Evolutionary conservation across 2,888 invertebrate genomes (phyloP).

Genomic region (Odontomyia ornata): DNA sequence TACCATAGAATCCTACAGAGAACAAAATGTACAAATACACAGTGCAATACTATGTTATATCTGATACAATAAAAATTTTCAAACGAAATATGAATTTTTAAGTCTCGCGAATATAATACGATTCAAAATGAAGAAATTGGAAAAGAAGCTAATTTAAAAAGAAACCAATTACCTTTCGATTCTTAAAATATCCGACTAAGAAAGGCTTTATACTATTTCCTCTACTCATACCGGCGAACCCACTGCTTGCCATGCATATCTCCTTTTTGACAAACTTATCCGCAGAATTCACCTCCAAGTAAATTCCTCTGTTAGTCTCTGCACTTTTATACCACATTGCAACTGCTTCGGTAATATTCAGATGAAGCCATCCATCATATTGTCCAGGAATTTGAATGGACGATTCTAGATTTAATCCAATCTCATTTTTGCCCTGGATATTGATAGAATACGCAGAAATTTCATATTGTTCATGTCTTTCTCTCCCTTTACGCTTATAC

Average conservation of each 20-base stretch:
- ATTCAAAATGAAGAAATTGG: too few relatives aligned
- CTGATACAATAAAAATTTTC: too few relatives aligned
- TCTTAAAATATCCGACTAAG: conserved; percentile 89
- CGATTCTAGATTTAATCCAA: conserved; percentile 73
- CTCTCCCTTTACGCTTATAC: conserved; percentile 66
- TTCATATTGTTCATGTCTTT: conserved; percentile 57
- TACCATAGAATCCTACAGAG: too few relatives aligned
- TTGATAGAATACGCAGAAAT: conserved; percentile 60
- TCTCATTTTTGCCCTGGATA: conserved; percentile 67
- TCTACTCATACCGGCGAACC: conserved; percentile 79
- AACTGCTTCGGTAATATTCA: conserved; percentile 83
- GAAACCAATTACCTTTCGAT: conserved; percentile 69
- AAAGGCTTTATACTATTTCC: conserved; percentile 89
- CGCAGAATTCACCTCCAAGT: conserved; percentile 78
- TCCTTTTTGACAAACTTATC: conserved; percentile 77
- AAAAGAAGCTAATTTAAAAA: too few relatives aligned
- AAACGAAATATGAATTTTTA: too few relatives aligned
- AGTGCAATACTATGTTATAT: too few relatives aligned
- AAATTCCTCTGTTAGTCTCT: conserved; percentile 84
- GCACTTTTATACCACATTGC: conserved; percentile 82
- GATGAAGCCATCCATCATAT: conserved; percentile 85
- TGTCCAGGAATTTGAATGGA: conserved; percentile 79
- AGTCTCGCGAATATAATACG: too few relatives aligned
- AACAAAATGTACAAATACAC: too few relatives aligned
- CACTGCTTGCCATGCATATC: conserved; percentile 84